phyloP scores from a whole-genome alignment of 2,113 vertebrate genomes.

The Egretta garzetta region DNA sequence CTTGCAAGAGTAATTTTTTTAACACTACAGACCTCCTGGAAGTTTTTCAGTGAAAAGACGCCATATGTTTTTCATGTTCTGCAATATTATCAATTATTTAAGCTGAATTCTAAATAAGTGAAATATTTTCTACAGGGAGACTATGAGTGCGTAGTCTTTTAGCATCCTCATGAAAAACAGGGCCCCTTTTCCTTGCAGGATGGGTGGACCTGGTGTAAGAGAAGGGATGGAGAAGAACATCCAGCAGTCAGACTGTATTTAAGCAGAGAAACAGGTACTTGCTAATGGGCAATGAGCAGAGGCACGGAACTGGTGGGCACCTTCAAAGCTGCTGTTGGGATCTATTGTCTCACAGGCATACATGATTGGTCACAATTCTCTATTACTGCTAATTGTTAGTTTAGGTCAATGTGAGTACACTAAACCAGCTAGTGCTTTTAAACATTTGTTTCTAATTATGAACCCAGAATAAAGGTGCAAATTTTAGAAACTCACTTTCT shows the following conservation, averaged over 20 bases:
- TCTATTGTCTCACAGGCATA: neutral
- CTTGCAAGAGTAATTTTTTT: neutral
- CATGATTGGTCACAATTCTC: neutral
- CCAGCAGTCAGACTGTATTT: too few relatives aligned
- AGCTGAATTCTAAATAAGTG: neutral
- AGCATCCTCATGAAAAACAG: fast-evolving
- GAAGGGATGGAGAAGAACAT: neutral
- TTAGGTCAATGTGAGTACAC: fast-evolving
- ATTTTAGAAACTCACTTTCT: neutral
- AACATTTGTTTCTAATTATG: neutral
- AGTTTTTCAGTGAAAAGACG: neutral
- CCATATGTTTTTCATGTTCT: neutral
- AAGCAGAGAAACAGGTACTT: neutral
- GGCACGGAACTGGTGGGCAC: fast-evolving
- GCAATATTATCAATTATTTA: neutral
- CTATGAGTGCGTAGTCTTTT: fast-evolving
- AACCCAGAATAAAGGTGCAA: neutral
- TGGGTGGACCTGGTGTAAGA: neutral
- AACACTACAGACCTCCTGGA: neutral
- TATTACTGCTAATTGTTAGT: neutral
- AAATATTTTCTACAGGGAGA: neutral
- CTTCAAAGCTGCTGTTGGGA: neutral
- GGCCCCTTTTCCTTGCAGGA: neutral
- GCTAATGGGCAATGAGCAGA: fast-evolving
- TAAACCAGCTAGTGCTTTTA: neutral